Conservation (phyloP, 1,140 invertebrate species). For the Asbolus verrucosus region DNA sequence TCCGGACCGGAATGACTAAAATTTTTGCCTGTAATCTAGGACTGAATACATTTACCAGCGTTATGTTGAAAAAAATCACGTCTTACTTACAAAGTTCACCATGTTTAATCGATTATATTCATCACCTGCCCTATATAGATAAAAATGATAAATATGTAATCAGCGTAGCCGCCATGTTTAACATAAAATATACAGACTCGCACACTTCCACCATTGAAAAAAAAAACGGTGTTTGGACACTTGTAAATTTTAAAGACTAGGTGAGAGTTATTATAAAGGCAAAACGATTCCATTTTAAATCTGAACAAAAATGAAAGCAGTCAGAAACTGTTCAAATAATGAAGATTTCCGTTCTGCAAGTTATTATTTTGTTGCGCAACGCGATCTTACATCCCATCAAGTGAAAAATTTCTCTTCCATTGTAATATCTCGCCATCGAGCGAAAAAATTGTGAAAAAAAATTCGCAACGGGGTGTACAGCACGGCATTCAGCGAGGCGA, state of each 20-base stretch:
- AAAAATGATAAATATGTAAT: conserved; percentile 36
- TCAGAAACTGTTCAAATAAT: background rate
- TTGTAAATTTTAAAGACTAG: background rate
- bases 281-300: background rate
- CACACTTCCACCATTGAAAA: background rate
- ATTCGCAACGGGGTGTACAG: too few relatives aligned
- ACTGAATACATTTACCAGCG: conserved; percentile 7
- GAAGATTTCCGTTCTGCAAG: background rate
- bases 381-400: background rate
- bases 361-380: conserved; percentile 1
- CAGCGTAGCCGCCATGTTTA: conserved; percentile 4
- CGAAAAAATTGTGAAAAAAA: too few relatives aligned
- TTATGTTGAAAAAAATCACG: conserved; percentile 7
- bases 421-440: background rate
- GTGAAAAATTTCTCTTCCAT: conserved; percentile 1
- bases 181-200: conserved; percentile 16
- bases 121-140: conserved; percentile 33
- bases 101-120: conserved; percentile 33
- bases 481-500: too few relatives aligned
- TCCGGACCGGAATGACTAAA: conserved; percentile 6
- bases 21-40: conserved; percentile 12
- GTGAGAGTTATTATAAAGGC: background rate
- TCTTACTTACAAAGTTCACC: conserved; percentile 21
- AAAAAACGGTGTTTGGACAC: background rate
- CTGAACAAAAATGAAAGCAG: conserved; percentile 3